A percentile compares a stretch with the other conserved stretches of the same genome.
Evolutionary conservation across 2,113 vertebrate genomes (phyloP).

Genomic region (Daboia siamensis): DNA sequence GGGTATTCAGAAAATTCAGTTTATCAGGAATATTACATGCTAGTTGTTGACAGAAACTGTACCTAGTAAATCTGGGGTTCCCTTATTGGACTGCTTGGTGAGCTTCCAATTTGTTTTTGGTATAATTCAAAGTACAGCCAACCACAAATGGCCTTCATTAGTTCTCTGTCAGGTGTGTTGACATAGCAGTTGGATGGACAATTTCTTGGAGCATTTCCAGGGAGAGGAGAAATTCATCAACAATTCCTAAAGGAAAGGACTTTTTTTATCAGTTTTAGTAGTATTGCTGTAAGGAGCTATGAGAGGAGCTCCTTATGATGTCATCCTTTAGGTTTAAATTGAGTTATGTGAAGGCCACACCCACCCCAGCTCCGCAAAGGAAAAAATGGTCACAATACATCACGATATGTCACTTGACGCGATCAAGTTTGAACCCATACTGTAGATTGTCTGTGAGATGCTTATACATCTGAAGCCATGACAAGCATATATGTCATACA

Average conservation of each 20-base stretch:
- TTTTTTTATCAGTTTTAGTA: neutral
- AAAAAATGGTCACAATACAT: no score
- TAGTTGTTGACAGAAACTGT: neutral
- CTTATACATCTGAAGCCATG: neutral
- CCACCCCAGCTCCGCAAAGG: no score
- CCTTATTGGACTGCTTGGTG: neutral
- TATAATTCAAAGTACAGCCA: neutral
- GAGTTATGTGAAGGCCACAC: neutral
- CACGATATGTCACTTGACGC: no score
- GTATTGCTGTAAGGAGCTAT: neutral
- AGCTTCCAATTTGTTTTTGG: neutral
- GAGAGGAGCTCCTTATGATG: neutral
- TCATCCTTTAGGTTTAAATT: neutral
- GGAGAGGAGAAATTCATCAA: neutral
- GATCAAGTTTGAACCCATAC: no score
- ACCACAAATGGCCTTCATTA: neutral
- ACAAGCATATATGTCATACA: neutral
- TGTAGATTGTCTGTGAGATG: neutral
- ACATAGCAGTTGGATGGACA: neutral
- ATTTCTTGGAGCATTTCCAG: neutral
- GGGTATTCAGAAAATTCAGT: neutral
- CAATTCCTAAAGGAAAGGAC: neutral
- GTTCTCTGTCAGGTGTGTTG: neutral
- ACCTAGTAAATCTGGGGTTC: neutral
- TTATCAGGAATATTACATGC: neutral